Conservation (phyloP, 2,797 vertebrate genomes). For the Galaxias olidus region DNA sequence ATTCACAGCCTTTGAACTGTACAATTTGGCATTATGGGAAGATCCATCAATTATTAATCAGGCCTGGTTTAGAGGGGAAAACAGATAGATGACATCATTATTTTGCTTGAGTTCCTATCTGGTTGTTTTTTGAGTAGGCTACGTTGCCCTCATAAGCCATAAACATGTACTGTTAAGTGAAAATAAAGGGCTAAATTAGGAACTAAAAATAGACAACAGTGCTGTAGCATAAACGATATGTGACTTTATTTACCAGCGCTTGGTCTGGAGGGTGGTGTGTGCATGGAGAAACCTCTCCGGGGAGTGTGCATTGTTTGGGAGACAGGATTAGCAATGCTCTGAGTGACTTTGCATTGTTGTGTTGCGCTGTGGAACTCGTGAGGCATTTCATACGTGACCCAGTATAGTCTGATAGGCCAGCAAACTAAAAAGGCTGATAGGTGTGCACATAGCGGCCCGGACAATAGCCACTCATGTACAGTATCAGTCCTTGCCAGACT, state of each 20-base stretch:
- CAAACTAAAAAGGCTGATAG: constrained; percentile 19
- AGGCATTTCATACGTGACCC: constrained; percentile 78
- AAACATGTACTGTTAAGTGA: no score
- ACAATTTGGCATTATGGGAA: constrained; percentile 75
- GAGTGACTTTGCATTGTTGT: constrained; percentile 84
- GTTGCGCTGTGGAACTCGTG: constrained; percentile 52
- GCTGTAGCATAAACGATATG: no score
- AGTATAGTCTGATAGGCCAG: constrained; percentile 79
- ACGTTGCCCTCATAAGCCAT: no score
- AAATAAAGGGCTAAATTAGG: no score
- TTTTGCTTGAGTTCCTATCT: no score
- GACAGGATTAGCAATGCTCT: constrained; percentile 82
- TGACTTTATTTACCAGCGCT: no score
- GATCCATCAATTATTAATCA: constrained; percentile 79
- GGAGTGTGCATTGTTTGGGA: constrained; percentile 79
- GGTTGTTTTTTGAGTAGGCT: no score
- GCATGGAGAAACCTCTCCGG: no score
- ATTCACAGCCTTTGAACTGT: constrained; percentile 79
- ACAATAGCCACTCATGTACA: constrained; percentile 61
- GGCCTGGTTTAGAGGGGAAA: constrained; percentile 53
- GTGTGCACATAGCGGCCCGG: background rate
- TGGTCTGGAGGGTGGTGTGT: no score
- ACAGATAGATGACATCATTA: constrained; percentile 47
- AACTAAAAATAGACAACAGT: no score
- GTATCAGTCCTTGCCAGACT: constrained; percentile 81